Evolutionary conservation across 2,113 vertebrate genomes (phyloP), one percentile per base, ranked within the genome.

Genomic region (Piaya cayana): DNA sequence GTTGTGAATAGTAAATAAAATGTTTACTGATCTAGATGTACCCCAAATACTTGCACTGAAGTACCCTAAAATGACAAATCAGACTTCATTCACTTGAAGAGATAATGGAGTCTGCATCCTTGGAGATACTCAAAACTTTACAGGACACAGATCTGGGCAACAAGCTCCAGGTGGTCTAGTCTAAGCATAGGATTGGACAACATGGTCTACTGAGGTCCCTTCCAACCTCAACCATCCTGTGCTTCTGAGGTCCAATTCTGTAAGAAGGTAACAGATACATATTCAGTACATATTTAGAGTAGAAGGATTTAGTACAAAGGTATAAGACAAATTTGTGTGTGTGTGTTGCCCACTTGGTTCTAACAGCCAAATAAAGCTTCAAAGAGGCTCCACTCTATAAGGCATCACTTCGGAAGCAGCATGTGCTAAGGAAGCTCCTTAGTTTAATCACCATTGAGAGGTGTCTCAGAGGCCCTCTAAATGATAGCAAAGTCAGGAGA

Each of bases 281-380:
- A 65, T 34, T 36, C 52, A 1, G 17, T 27, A 74, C 9, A 16
- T 55, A 42, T 49, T 78, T 53, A 78, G 21, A 79, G 15, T 2
- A 63, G n/a, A 74, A 3, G 5, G 25, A 53, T 30, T 43, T 63
- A 58, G 26, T 42, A 55, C 12, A 90, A 59, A 77, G n/a, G 36
- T 8, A 3, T 2, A 43, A 77, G 27, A 52, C 6, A 82, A 43
- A 81, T 27, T 15, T 45, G 21, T 52, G 43, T 0, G 0, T 12
- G 0, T 5, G 3, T 22, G 22, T 14, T 62, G 30, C 12, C 11
- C 9, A 16, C 49, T 53, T 60, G 8, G 12, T 15, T 88, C 36
- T n/a, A 82, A 68, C 5, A 78, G 32, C 21, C 53, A 43, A 56
- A 68, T 4, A 50, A 68, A 93, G 18, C 36, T 68, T 79, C 43